Base-by-base conservation (phyloP, 1,140 invertebrate genomes). In the Harpegnathos saltator region DNA sequence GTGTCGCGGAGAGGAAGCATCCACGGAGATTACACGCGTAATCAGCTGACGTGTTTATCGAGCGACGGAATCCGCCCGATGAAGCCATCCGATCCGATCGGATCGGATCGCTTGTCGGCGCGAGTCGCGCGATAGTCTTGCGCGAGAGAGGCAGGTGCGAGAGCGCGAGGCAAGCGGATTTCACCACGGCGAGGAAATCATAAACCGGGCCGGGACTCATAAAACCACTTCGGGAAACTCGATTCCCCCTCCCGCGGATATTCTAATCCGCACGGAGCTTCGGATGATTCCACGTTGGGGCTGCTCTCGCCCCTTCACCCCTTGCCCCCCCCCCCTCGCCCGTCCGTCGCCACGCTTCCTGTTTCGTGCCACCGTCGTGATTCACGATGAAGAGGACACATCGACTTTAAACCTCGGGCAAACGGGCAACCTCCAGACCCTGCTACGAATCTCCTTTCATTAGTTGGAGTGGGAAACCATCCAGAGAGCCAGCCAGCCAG, bases 381-480 rank as follows among this genome's bases (percentile, higher is more conserved):
- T 78, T 87, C 77, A 88, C 77, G 71, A 84, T 91, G 91, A 92
- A 93, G 90, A 92, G 89, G 90, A 92, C 91, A 91, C 88, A 91
- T 93, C 91, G 92, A 93, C 91, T 92, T 93, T 92, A 91, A 94
- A 92, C 89, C 90, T 89, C 87, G 66, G 82, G 82, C 86, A 82
- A 81, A 88, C 89, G 88, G 90, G 89, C 91, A 92, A 92, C 89
- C 91, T 91, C 88, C 86, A 91, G 89, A 91, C 90, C 56, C 83
- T 85, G 86, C 77, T 81, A 77, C 89, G 87, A 93, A 92, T 93
- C 92, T 94, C 93, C 92, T 94, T 94, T 94, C 94, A 94, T 94
- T 94, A 94, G 93, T 92, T 91, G 93, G 89, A 94, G 93, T 94
- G 93, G 90, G 89, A 92, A 93, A 90, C 92, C 87, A 90, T 89